These are phyloP conservation scores for Peromyscus polionotus DNA, from an alignment of 2,113 vertebrate genomes.

Conservation along the genomic window DNA sequence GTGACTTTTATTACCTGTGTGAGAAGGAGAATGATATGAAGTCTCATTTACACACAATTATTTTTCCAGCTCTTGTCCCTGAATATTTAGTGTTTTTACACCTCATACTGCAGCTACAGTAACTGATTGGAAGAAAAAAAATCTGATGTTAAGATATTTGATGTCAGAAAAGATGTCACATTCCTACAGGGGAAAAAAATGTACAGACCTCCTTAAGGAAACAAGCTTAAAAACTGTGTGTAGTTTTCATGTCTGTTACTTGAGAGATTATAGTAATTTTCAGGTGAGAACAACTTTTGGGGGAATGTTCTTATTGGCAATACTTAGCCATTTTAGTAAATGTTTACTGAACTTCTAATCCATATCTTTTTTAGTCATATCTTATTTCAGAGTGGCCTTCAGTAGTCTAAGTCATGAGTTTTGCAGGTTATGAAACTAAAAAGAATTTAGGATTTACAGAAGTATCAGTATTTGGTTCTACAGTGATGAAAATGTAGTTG, in stretches of 20 bases:
- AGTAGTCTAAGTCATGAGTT: not conserved
- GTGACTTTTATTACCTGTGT: not conserved
- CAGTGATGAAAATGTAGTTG: slow-evolving; percentile 79
- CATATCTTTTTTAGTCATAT: slow-evolving; percentile 17
- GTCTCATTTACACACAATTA: not conserved
- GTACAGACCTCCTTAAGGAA: slow-evolving; percentile 56
- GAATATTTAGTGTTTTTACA: slow-evolving; percentile 57
- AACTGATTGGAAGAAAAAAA: slow-evolving; percentile 7
- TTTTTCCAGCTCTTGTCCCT: slow-evolving; percentile 38
- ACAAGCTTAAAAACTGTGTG: not conserved
- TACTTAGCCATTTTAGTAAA: slow-evolving; percentile 37
- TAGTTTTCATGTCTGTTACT: not conserved
- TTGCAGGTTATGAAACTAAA: slow-evolving; percentile 64
- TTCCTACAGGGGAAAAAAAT: slow-evolving; percentile 71
- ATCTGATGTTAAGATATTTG: slow-evolving; percentile 33
- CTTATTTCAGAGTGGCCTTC: slow-evolving; percentile 60
- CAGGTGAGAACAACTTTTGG: not conserved
- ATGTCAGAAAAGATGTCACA: slow-evolving; percentile 76
- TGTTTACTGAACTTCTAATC: not conserved
- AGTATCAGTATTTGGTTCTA: slow-evolving; percentile 72
- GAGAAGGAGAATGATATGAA: slow-evolving; percentile 23
- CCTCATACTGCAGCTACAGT: not conserved
- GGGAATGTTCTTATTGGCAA: slow-evolving; percentile 32
- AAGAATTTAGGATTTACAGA: slow-evolving; percentile 46
- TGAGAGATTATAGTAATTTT: slow-evolving; percentile 56